Conservation (phyloP, 2,888 invertebrate species). For the Polyommatus iphigenia region DNA sequence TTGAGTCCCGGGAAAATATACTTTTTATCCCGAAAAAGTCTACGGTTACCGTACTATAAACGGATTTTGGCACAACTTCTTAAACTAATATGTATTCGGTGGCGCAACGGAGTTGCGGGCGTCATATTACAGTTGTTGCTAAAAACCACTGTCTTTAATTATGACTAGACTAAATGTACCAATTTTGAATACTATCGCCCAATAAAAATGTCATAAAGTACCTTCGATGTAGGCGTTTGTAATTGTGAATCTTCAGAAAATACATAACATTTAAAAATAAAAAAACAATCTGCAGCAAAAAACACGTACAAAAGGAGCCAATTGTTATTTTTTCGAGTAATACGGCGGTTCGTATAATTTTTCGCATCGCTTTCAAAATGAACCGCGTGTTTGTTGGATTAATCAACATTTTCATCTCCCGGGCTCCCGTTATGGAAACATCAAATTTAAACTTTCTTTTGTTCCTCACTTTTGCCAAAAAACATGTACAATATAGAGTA, state of each 20-base stretch:
- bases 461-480: background rate
- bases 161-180: no score
- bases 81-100: no score
- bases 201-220: no score
- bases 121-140: no score
- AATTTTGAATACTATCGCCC: no score
- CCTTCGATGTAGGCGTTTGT: background rate
- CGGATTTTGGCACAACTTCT: no score
- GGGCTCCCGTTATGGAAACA: background rate
- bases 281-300: background rate
- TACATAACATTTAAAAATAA: background rate
- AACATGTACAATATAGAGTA: background rate
- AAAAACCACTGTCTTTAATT: no score
- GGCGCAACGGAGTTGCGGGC: no score
- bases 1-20: no score
- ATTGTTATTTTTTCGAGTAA: slow-evolving; percentile 11
- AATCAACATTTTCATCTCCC: slow-evolving; percentile 13
- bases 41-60: no score
- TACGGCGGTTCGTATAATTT: background rate
- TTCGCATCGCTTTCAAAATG: background rate
- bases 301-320: background rate
- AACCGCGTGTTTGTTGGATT: slow-evolving; percentile 9
- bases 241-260: background rate
- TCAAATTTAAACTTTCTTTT: background rate
- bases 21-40: no score